Base-by-base conservation (phyloP, 2,888 invertebrate genomes). In the Endotricha flammealis region DNA sequence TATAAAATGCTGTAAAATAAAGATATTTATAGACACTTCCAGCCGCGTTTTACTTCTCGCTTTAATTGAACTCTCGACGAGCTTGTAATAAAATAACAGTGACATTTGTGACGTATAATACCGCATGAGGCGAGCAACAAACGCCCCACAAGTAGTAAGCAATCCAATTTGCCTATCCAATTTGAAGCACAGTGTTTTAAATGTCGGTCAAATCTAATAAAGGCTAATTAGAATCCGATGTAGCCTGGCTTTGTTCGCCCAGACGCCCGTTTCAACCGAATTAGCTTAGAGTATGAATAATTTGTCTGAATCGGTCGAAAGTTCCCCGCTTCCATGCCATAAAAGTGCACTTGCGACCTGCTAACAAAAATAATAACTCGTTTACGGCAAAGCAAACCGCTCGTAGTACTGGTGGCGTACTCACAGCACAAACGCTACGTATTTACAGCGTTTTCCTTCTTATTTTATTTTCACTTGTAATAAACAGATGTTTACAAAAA, bases 151-250 rank as follows among this genome's bases (percentile, higher is more conserved):
- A 54, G 59, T 64, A 64, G 66, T 70, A 72, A 68, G 67, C 66
- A 72, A 74, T 73, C 64, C 57, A 73, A 76, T 75, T 71, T 69
- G 49, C 57, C 61, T 50, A 59, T 64, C 60, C 57, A 69, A 70
- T 65, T 66, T 64, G 59, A 70, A 67, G 64, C 64, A 42, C 40
- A 62, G 70, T 69, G 68, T 76, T 75, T 78, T 74, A 76, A 74
- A 79, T 78, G 75, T 74, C 68, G 66, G 70, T 75, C 67, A 76
- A 78, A 78, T 72, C 74, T 72, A 77, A 79, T 78, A 73, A 78
- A 71, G 71, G 65, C 71, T 67, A 71, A 75, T 78, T 79, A 78
- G 72, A 67, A 69, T 69, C 71, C 74, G 63, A 76, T 78, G 73
- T 72, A 73, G 72, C 52, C 38, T 45, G 42, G 43, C 50, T 50